phyloP scores from a whole-genome alignment of 2,113 vertebrate species.

The Willisornis vidua region DNA sequence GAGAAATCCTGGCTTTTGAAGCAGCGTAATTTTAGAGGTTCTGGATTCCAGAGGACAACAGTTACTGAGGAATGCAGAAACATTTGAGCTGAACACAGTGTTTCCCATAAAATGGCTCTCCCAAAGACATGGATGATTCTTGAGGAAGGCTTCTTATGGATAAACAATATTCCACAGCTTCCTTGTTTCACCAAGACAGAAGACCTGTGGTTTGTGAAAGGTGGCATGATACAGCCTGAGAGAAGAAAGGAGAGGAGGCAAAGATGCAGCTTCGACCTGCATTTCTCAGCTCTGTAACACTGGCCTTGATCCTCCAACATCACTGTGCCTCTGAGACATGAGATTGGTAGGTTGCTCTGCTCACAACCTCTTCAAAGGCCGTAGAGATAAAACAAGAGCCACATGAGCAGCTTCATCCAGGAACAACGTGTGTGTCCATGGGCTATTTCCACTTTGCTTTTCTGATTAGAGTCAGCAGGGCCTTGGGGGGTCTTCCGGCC shows the following conservation, averaged over 20 bases:
- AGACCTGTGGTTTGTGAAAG: background rate
- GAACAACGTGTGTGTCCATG: accelerated
- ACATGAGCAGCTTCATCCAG: background rate
- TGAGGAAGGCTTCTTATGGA: background rate
- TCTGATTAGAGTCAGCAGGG: background rate
- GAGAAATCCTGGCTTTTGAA: background rate
- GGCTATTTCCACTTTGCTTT: background rate
- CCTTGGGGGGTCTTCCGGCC: background rate
- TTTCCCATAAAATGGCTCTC: background rate
- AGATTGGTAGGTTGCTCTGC: background rate
- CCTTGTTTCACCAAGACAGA: accelerated
- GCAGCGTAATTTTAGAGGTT: background rate
- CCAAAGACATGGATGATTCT: background rate
- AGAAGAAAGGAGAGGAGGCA: background rate
- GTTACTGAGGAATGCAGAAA: background rate
- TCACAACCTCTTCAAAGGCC: background rate
- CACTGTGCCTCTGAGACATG: background rate
- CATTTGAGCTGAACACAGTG: background rate
- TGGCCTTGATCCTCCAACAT: background rate
- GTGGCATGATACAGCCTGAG: background rate
- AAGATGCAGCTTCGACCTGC: background rate
- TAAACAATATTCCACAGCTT: background rate
- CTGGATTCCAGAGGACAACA: background rate
- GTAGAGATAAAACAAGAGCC: background rate
- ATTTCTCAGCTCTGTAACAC: background rate